Evolutionary conservation across 2,797 vertebrate species (phyloP).

Genomic region (Momotus momota): DNA sequence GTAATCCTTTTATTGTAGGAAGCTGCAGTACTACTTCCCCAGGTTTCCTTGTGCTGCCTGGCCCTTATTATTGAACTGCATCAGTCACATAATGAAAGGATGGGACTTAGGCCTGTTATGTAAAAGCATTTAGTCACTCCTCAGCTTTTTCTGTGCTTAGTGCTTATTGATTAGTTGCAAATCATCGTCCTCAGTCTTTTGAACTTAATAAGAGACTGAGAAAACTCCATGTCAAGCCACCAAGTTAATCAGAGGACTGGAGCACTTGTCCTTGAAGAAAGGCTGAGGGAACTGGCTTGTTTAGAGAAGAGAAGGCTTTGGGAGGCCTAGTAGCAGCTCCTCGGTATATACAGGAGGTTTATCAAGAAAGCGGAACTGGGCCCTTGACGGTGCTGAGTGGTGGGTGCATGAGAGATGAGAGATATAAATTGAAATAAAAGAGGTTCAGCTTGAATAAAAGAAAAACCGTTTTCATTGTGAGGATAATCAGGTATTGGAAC

Average conservation of each 20-base stretch:
- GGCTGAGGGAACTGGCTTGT: not conserved
- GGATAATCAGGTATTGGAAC: not conserved
- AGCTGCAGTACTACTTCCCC: not conserved
- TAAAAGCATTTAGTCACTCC: not conserved
- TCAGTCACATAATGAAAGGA: not conserved
- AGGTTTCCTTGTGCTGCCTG: not conserved
- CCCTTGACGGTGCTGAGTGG: not conserved
- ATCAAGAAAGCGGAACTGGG: not conserved
- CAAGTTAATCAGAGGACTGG: not conserved
- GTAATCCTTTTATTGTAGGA: not conserved
- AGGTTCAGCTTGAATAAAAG: not conserved
- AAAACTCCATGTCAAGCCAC: not conserved
- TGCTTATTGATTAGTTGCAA: not conserved
- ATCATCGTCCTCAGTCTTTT: not conserved
- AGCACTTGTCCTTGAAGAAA: not conserved
- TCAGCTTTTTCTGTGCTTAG: not conserved
- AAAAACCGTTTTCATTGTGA: not conserved
- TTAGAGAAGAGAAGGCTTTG: not conserved
- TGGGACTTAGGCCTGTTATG: accelerated
- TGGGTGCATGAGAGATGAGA: not conserved
- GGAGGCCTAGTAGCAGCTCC: not conserved
- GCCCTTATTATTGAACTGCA: not conserved
- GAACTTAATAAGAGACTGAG: not conserved
- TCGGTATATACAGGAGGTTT: accelerated
- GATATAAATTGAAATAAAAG: not conserved